Evolutionary conservation across 2,888 invertebrate genomes (phyloP).

Genomic region (Sabellastarte sp.): DNA sequence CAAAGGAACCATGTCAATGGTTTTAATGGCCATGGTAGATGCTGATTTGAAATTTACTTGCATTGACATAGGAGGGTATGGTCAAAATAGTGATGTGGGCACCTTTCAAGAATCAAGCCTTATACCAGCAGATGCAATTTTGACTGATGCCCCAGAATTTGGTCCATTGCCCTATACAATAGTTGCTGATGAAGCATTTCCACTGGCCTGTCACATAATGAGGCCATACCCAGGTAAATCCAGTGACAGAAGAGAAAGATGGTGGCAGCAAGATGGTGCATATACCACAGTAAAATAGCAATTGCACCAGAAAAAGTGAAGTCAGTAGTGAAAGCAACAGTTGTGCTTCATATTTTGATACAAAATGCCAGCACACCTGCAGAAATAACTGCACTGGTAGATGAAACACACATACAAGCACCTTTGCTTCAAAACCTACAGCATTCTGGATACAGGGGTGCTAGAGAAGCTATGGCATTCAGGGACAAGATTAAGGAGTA

Average conservation of each 20-base stretch:
- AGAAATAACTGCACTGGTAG: too few relatives aligned
- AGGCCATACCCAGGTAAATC: not conserved
- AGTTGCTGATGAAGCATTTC: slow-evolving; percentile 4
- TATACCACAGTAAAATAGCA: not conserved
- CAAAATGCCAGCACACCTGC: not conserved
- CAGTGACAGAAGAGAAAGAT: not conserved
- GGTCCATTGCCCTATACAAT: not conserved
- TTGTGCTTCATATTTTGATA: not conserved
- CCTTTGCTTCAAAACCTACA: too few relatives aligned
- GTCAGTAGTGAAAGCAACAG: not conserved
- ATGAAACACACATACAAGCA: too few relatives aligned
- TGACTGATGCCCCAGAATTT: not conserved
- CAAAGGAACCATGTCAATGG: not conserved
- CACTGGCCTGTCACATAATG: not conserved
- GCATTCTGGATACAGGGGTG: too few relatives aligned
- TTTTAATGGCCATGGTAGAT: not conserved
- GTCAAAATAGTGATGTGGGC: not conserved
- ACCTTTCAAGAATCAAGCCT: not conserved
- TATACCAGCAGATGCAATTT: not conserved
- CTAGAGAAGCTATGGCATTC: too few relatives aligned
- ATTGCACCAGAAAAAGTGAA: not conserved
- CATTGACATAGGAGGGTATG: not conserved
- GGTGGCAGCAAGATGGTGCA: not conserved
- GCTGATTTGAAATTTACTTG: not conserved
- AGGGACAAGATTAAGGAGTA: too few relatives aligned